These are phyloP conservation scores for Trinorchestia longiramus DNA, from an alignment of 1,140 invertebrate species.

Conservation along the genomic window DNA sequence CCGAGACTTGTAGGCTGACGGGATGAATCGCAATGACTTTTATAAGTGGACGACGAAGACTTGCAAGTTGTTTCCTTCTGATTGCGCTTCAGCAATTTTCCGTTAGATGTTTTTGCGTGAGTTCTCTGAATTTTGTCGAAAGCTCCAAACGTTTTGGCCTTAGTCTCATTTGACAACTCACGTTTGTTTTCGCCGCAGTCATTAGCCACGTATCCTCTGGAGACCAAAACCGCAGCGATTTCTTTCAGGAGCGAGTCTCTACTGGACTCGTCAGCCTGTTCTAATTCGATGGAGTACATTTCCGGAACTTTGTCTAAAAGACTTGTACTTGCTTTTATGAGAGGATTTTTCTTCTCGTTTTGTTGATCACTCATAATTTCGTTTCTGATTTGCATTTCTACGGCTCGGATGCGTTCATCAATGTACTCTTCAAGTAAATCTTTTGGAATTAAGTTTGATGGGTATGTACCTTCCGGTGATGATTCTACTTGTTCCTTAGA, in stretches of 20 bases:
- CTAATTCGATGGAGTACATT: not conserved
- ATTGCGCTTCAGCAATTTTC: not conserved
- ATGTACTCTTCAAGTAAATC: constrained; percentile 60
- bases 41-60: not conserved
- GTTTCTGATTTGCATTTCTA: constrained; percentile 63
- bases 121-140: not conserved
- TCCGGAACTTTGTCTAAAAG: constrained; percentile 49
- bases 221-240: constrained; percentile 62
- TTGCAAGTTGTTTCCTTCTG: not conserved
- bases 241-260: constrained; percentile 58
- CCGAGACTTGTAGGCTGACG: constrained; percentile 15
- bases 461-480: not conserved
- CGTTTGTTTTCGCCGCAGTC: not conserved
- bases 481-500: not conserved
- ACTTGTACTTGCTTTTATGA: not conserved
- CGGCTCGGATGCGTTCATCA: constrained; percentile 61
- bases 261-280: constrained; percentile 48
- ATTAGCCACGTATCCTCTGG: constrained; percentile 60
- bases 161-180: not conserved
- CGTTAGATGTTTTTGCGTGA: not conserved
- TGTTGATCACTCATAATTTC: constrained; percentile 58
- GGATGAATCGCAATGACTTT: not conserved
- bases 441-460: constrained; percentile 50
- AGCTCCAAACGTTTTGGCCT: not conserved
- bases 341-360: constrained; percentile 5